Percentiles rank a stretch among this genome's conserved stretches.
These are phyloP conservation scores for Rattus norvegicus DNA, from an alignment of 2,113 vertebrate genomes.

Conservation along the genomic window DNA sequence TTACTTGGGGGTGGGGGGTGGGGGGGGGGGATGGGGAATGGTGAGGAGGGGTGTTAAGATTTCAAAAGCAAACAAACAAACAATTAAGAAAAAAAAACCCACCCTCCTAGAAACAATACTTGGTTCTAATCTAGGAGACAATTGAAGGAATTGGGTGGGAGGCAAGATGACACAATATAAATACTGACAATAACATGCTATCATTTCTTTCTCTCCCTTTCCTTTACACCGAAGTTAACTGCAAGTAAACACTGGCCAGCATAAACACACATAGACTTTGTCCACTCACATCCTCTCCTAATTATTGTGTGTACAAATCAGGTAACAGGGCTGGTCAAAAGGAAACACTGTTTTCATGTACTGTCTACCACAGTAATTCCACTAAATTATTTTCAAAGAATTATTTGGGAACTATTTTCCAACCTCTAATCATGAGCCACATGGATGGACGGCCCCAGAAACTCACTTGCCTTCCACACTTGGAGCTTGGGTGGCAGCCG, in stretches of 20 bases:
- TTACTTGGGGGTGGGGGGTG: background rate
- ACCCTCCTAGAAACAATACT: constrained; percentile 63
- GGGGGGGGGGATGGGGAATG: background rate
- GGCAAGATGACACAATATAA: constrained; percentile 63
- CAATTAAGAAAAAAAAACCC: constrained; percentile 34
- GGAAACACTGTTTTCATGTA: background rate
- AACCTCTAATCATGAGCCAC: constrained; percentile 10
- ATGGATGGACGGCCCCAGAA: background rate
- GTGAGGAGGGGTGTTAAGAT: background rate
- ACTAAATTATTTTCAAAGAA: background rate
- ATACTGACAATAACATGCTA: constrained; percentile 64
- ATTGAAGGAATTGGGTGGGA: constrained; percentile 76
- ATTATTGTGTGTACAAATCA: background rate
- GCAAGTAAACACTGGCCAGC: background rate
- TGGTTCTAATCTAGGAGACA: constrained; percentile 76
- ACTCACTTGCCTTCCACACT: background rate
- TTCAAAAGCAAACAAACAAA: constrained; percentile 75
- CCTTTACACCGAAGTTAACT: constrained; percentile 15
- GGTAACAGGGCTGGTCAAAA: constrained; percentile 1
- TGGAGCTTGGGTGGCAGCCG: background rate
- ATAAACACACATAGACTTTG: background rate
- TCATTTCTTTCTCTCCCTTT: constrained; percentile 48
- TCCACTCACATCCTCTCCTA: background rate
- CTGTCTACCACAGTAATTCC: background rate
- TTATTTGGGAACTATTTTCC: constrained; percentile 41